Base-by-base conservation (phyloP, 1,140 invertebrate genomes). In the Megathymus violae region DNA sequence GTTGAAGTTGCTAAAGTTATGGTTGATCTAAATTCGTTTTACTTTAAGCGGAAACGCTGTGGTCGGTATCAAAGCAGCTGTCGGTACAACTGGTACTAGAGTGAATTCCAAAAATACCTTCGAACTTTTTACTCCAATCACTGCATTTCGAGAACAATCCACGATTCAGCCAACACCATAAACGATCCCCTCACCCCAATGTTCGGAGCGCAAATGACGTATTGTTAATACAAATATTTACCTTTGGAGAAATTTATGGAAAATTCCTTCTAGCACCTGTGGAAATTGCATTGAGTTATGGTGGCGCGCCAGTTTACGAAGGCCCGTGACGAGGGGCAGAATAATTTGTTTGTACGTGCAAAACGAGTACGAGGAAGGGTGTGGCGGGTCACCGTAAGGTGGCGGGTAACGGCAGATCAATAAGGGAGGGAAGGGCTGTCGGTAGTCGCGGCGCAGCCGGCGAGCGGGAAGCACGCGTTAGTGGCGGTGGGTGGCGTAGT, bases 361-460 rank as follows among this genome's bases (percentile, higher is more conserved):
- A 40, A 34, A 51, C 16, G 36, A 31, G 34, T 3, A 9, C 13
- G 14, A 7, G 10, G 50, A 22, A 58, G 61, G 41, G 56, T 5
- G 58, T 46, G 54, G 46, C 22, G 52, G 71, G 17, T 71, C 73
- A 68, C 15, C n/a, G 65, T 67, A 54, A 19, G 48, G 10, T 69
- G 68, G 71, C 62, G 60, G 27, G 31, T 66, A 25, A 25, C 46
- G 58, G 68, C 48, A 56, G 71, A 77, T 77, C 74, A 68, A 77
- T 77, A 77, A 71, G 60, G 59, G 63, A 44, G 63, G 64, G 62
- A 63, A 72, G 63, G 54, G 65, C 44, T 62, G 36, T 43, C 15
- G 59, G 13, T 62, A 76, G 59, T 70, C 64, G 62, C 38, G 66
- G 64, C 34, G 22, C 40, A 62, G 64, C 40, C 50, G 58, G 14